Conservation (phyloP, 2,113 vertebrate genomes). For the Ceratotherium simum region DNA sequence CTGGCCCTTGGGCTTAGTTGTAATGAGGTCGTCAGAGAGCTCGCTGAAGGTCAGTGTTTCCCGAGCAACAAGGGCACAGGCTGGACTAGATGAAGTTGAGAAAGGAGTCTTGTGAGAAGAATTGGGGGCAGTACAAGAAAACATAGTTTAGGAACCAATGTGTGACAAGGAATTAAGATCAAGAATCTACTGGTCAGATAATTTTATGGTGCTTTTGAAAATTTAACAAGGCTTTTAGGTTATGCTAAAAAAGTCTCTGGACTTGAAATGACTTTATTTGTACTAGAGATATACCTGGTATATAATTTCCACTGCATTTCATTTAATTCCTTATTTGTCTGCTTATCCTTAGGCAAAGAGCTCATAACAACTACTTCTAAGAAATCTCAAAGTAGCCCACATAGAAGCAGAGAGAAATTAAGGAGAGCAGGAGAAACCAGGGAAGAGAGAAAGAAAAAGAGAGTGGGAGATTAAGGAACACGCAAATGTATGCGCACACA, state of each 20-base stretch:
- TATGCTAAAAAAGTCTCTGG: background rate
- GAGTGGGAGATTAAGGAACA: no score
- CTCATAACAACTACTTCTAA: background rate
- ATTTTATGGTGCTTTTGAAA: constrained; percentile 49
- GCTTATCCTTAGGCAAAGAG: background rate
- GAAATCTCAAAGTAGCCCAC: background rate
- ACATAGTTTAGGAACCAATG: background rate
- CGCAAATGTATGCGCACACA: background rate
- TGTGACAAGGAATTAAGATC: background rate
- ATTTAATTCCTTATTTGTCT: background rate
- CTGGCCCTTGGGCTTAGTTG: constrained; percentile 78
- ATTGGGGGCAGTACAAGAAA: constrained; percentile 3
- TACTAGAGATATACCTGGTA: background rate
- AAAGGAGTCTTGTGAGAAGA: constrained; percentile 56
- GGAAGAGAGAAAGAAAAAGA: background rate
- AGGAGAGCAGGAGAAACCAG: background rate
- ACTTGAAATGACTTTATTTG: background rate
- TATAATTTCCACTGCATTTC: background rate
- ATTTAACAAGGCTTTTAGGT: constrained; percentile 14
- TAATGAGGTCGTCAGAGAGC: constrained; percentile 74
- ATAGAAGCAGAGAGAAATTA: background rate
- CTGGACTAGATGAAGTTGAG: constrained; percentile 44
- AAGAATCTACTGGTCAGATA: background rate
- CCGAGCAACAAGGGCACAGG: constrained; percentile 55
- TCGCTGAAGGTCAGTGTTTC: constrained; percentile 67